Evolutionary conservation across 2,797 vertebrate species (phyloP).

Genomic region (Neopelma chrysocephalum): DNA sequence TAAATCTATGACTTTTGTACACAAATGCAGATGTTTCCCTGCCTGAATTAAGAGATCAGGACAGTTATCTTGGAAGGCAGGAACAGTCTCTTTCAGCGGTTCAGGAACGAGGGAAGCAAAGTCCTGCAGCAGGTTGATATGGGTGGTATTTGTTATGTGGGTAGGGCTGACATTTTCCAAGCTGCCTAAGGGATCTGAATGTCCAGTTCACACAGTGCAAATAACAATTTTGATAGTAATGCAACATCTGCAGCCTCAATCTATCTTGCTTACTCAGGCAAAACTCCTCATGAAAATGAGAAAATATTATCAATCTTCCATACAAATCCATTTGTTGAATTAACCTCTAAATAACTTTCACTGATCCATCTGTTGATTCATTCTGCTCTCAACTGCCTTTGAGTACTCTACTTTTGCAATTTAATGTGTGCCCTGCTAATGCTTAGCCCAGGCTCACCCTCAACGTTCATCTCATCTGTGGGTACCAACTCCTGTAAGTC

Average conservation of each 20-base stretch:
- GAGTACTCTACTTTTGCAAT: neutral
- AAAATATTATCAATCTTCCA: neutral
- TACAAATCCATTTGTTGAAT: neutral
- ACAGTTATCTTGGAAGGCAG: neutral
- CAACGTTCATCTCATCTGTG: neutral
- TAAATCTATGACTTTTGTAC: neutral
- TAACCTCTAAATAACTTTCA: neutral
- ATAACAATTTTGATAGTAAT: neutral
- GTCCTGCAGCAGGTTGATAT: neutral
- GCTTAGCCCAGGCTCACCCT: neutral
- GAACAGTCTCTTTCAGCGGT: neutral
- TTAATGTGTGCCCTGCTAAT: neutral
- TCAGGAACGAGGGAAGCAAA: neutral
- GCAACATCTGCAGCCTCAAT: neutral
- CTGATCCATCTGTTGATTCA: neutral
- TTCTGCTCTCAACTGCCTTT: neutral
- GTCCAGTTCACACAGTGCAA: neutral
- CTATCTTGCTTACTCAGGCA: neutral
- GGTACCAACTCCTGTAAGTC: neutral
- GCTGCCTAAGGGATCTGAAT: neutral
- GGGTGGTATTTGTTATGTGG: neutral
- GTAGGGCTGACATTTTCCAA: neutral
- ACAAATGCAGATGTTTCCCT: neutral
- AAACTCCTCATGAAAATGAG: neutral
- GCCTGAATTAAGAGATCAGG: neutral